Evolutionary conservation across 2,113 vertebrate genomes (phyloP), one percentile per base, ranked within the genome.

Genomic region (Psettodes erumei): DNA sequence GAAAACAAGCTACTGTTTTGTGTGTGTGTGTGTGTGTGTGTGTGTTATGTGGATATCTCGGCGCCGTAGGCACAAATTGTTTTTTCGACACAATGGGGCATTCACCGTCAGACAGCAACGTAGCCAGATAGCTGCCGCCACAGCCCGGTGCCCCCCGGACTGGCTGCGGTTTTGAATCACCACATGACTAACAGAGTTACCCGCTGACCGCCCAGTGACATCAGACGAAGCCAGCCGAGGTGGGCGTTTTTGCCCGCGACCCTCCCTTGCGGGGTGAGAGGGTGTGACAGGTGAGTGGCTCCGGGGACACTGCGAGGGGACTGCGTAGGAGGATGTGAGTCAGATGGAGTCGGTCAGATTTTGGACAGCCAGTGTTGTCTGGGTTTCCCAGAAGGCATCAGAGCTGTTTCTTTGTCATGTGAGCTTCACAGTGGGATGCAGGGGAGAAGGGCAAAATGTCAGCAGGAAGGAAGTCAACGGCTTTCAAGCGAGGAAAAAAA

Each of bases 61-160:
- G 55, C 71, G 74, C 37, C 37, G 28, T 21, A 19, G 54, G 63
- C 66, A 33, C 43, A 62, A 67, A 55, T 72, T 48, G 70, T 76
- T 75, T 83, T 40, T 40, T 45, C 10, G 1, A 28, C 73, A 88
- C 83, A 87, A 82, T 81, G 42, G 58, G 21, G 35, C 82, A 64
- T 85, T 90, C 77, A 88, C 25, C 21, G 48, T 21, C 53, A 51
- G 48, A 87, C 56, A 23, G 48, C 75, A 35, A 51, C 71, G 67
- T 16, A 59, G 62, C 33, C 62, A 38, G 35, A 73, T 42, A 45
- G 37, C 38, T 58, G 76, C 77, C 38, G 48, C 75, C 71, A 27
- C n/a, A 58, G 54, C 60, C 37, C 50, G 48, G 75, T 30, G 35
- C 40, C 62, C 19, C 18, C 59, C 69, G 42, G 73, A 40, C 73